phyloP scores from a whole-genome alignment of 2,113 vertebrate species.

The Tyrannus savana region DNA sequence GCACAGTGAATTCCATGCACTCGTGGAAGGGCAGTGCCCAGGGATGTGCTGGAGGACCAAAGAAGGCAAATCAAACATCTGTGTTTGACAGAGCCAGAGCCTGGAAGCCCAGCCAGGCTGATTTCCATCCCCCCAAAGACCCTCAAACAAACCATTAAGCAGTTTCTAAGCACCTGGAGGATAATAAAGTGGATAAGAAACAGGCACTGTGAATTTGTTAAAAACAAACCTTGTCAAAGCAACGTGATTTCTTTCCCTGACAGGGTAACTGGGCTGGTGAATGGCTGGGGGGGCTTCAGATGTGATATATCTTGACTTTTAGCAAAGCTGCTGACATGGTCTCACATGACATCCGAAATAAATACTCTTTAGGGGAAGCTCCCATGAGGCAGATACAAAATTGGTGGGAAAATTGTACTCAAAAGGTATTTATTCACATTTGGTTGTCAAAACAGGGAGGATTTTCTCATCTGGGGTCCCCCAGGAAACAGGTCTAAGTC shows the following conservation, averaged over 20 bases:
- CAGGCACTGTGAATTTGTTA: not conserved
- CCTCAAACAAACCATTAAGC: not conserved
- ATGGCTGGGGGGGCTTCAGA: not conserved
- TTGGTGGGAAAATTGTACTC: not conserved
- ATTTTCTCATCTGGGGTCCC: not conserved
- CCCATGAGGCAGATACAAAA: not conserved
- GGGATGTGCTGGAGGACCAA: not conserved
- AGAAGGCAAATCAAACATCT: not conserved
- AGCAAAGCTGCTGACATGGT: not conserved
- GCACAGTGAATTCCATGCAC: not conserved
- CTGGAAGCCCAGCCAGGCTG: not conserved
- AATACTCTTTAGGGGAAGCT: not conserved
- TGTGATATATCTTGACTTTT: not conserved
- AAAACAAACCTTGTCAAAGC: not conserved
- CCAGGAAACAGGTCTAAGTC: not conserved
- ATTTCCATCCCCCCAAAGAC: not conserved
- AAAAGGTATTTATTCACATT: not conserved
- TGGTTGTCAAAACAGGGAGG: not conserved
- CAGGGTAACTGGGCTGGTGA: not conserved
- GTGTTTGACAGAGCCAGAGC: not conserved
- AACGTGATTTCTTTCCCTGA: not conserved
- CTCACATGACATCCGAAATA: not conserved
- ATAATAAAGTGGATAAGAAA: not conserved
- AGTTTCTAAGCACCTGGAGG: not conserved
- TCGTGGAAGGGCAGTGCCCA: too few relatives aligned